A percentile compares a stretch with the other conserved stretches of the same genome.
Conservation (phyloP, 2,113 vertebrate genomes). For the Promerops cafer region DNA sequence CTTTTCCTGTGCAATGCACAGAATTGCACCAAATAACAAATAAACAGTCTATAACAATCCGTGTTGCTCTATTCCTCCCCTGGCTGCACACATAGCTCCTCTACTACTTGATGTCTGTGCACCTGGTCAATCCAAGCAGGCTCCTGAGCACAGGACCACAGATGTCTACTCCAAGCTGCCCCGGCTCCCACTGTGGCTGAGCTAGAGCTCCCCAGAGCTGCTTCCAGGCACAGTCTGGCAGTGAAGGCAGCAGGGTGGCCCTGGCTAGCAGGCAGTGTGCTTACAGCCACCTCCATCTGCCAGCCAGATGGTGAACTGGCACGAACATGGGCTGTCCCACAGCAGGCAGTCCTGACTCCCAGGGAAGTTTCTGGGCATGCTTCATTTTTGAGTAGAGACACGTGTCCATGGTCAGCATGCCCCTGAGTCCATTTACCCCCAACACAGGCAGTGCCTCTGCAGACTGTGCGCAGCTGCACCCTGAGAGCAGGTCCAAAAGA, state of each 20-base stretch:
- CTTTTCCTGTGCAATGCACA: neutral
- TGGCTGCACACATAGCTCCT: neutral
- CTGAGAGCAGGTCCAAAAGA: neutral
- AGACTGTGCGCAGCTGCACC: neutral
- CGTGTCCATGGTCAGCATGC: accelerated
- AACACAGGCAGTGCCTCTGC: accelerated
- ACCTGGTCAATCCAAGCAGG: neutral
- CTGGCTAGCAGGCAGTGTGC: neutral
- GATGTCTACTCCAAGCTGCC: neutral
- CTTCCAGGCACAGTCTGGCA: neutral
- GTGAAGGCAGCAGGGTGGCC: neutral
- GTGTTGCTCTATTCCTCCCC: neutral
- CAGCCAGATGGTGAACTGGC: neutral
- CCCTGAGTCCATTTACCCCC: accelerated
- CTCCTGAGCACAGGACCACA: neutral
- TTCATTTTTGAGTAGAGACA: neutral
- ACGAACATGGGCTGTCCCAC: neutral
- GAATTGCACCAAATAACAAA: neutral
- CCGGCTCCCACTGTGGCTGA: neutral
- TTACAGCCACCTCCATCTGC: neutral
- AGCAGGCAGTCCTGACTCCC: neutral
- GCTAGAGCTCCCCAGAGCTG: neutral
- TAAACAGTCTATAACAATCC: neutral
- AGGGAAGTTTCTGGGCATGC: neutral
- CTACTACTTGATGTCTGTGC: neutral